Evolutionary conservation across 1,140 invertebrate genomes (phyloP).

Genomic region (Euura lappo): DNA sequence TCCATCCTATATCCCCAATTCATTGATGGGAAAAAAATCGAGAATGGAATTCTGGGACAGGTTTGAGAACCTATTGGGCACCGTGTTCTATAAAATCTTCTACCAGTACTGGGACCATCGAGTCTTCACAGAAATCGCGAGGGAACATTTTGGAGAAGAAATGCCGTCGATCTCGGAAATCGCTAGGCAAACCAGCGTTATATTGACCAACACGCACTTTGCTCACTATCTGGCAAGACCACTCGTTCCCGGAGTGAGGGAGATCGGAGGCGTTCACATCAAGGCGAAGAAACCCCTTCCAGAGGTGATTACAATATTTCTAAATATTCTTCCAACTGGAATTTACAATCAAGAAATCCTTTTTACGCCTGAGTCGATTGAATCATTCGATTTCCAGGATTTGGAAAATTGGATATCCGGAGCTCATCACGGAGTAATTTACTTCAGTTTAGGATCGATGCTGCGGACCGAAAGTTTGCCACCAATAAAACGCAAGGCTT

Average conservation of each 20-base stretch:
- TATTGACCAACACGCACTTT: slow-evolving; percentile 72
- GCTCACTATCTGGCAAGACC: slow-evolving; percentile 65
- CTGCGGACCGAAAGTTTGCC: slow-evolving; percentile 65
- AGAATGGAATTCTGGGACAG: slow-evolving; percentile 61
- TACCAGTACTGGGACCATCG: slow-evolving; percentile 49
- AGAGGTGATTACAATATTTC: slow-evolving; percentile 50
- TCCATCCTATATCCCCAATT: slow-evolving; percentile 63
- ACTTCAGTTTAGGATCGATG: slow-evolving; percentile 72
- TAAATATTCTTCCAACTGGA: background rate
- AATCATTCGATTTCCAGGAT: slow-evolving; percentile 57
- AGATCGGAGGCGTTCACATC: slow-evolving; percentile 73
- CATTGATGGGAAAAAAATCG: slow-evolving; percentile 62
- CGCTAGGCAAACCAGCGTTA: slow-evolving; percentile 63
- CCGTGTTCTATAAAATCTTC: slow-evolving; percentile 44
- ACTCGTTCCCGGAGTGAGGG: slow-evolving; percentile 67
- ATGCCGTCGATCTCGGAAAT: slow-evolving; percentile 64
- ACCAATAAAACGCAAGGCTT: slow-evolving; percentile 61
- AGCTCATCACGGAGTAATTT: slow-evolving; percentile 69
- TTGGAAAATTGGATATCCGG: slow-evolving; percentile 68
- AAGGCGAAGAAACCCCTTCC: slow-evolving; percentile 62
- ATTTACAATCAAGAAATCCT: background rate
- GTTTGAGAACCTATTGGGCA: slow-evolving; percentile 54
- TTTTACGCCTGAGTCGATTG: no score
- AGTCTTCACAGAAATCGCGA: slow-evolving; percentile 49
- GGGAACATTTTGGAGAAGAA: slow-evolving; percentile 60